Percentiles rank a stretch among this genome's conserved stretches.
Evolutionary conservation across 1,140 invertebrate species (phyloP).

Genomic region (Stegodyphus mimosarum): DNA sequence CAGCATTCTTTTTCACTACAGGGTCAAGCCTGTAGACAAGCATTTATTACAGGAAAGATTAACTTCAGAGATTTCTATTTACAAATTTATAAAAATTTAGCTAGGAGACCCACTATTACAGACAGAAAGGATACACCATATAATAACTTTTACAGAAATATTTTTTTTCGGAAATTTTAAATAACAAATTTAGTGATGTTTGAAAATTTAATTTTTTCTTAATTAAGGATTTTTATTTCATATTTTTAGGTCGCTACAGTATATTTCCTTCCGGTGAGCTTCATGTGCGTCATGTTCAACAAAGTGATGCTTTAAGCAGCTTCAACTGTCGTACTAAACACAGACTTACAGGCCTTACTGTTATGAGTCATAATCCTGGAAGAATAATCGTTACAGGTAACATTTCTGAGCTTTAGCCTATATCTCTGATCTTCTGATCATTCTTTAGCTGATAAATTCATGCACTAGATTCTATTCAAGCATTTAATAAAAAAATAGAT

Average conservation of each 20-base stretch:
- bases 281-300: conserved; percentile 78
- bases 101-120: too few relatives aligned
- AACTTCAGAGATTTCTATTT: too few relatives aligned
- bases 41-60: too few relatives aligned
- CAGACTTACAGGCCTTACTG: conserved; percentile 79
- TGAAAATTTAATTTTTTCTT: background rate
- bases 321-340: conserved; percentile 88
- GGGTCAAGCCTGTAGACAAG: too few relatives aligned
- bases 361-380: conserved; percentile 77
- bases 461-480: too few relatives aligned
- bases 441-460: too few relatives aligned
- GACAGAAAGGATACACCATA: too few relatives aligned
- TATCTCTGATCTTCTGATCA: background rate
- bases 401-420: background rate
- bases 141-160: too few relatives aligned
- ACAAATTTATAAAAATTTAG: too few relatives aligned
- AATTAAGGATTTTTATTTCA: background rate
- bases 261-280: conserved; percentile 87
- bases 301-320: conserved; percentile 80
- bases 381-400: conserved; percentile 72
- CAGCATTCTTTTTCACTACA: too few relatives aligned
- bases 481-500: too few relatives aligned
- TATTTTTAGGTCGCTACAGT: conserved; percentile 72
- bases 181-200: background rate
- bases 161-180: background rate